Conservation (phyloP, 2,888 invertebrate genomes). For the Drosophila ezoana region DNA sequence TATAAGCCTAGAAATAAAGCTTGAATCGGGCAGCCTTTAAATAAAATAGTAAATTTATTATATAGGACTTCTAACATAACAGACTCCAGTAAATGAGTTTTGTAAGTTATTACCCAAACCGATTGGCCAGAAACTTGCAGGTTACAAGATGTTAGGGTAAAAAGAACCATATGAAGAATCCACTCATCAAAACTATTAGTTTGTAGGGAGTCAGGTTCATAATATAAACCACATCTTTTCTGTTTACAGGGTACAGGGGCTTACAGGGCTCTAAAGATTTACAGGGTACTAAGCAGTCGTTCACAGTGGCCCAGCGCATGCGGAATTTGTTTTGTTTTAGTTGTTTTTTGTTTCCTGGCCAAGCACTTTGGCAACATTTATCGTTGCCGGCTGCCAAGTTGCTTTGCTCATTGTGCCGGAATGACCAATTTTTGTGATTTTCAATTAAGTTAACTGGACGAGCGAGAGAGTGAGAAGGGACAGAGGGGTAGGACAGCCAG, state of each 20-base stretch:
- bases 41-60: no score
- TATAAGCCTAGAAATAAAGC: no score
- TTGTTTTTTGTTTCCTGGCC: slow-evolving; percentile 37
- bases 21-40: no score
- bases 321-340: slow-evolving; percentile 19
- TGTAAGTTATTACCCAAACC: no score
- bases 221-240: neutral
- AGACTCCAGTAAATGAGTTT: no score
- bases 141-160: no score
- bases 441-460: slow-evolving; percentile 76
- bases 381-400: slow-evolving; percentile 66
- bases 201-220: no score
- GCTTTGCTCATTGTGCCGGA: slow-evolving; percentile 77
- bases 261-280: no score
- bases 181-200: no score
- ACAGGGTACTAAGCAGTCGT: neutral
- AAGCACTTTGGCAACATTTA: slow-evolving; percentile 68
- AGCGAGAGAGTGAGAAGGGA: slow-evolving; percentile 20
- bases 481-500: neutral
- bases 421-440: slow-evolving; percentile 82
- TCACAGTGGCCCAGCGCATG: neutral
- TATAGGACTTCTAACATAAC: no score
- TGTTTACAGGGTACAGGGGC: neutral
- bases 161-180: no score
- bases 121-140: no score